These are phyloP conservation scores for Drosophila parthenogenetica DNA, from an alignment of 2,888 invertebrate species.

Conservation along the genomic window DNA sequence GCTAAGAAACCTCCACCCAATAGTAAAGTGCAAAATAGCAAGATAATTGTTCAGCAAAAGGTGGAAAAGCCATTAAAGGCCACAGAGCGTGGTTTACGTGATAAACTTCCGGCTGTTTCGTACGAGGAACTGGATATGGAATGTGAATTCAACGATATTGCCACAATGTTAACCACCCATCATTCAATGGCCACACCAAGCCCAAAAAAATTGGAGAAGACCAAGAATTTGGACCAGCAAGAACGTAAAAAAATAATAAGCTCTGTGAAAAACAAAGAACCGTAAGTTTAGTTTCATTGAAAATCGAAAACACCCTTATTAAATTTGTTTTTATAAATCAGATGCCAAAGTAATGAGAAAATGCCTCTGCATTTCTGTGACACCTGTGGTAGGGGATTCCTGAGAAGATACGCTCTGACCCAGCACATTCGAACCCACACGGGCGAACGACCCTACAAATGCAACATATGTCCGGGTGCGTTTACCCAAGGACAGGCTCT, in stretches of 20 bases:
- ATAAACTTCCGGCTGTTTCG: conserved; percentile 35
- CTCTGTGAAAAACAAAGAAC: background rate
- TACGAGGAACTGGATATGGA: conserved; percentile 47
- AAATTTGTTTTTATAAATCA: background rate
- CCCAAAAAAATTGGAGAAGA: background rate
- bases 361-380: conserved; percentile 85
- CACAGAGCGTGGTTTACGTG: conserved; percentile 36
- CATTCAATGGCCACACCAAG: background rate
- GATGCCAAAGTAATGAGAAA: conserved; percentile 85
- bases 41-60: background rate
- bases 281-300: background rate
- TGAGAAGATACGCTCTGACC: conserved; percentile 86
- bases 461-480: conserved; percentile 85
- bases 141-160: conserved; percentile 36
- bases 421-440: conserved; percentile 87
- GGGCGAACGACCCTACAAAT: conserved; percentile 86
- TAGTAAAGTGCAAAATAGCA: background rate
- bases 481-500: conserved; percentile 45
- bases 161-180: background rate
- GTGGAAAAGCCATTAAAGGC: conserved; percentile 2
- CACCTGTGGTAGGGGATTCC: conserved; percentile 83
- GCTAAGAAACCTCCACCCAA: background rate
- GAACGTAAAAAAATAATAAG: background rate
- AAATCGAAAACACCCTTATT: background rate
- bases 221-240: background rate